Base-by-base conservation (phyloP, 2,113 vertebrate genomes). In the Microtus pennsylvanicus region DNA sequence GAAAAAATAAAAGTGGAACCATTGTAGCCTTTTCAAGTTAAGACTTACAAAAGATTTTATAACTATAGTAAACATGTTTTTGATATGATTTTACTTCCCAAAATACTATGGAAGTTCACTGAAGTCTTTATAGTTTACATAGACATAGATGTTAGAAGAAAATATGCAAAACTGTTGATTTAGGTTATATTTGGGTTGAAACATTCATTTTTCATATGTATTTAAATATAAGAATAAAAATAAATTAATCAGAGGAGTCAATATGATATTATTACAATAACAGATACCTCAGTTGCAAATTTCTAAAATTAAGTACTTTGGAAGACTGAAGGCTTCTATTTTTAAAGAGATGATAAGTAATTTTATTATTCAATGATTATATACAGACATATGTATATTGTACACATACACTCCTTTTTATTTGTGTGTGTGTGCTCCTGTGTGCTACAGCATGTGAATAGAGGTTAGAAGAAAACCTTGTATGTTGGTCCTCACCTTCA, bases 211-310 rank as follows among this genome's bases (percentile, higher is more conserved):
- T 67, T 14, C 26, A 87, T 78, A 42, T 82, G 70, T 94, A 1
- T 97, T 42, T 82, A 81, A 94, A n/a, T 96, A 94, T 87, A 33
- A 87, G 63, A 80, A 80, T 72, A 7, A 96, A 92, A 96, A 78
- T 87, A 85, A 95, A 89, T 38, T 65, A 21, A 30, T 52, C 26
- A 50, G 91, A 58, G 21, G 80, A 91, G 14, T 65, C 85, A 42
- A 65, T 76, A 55, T 17, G 58, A 65, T 85, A 82, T 14, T 21
- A 83, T 85, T 91, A 93, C 2, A 87, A 52, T 74, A 95, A 4
- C 24, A 85, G 42, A 52, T 67, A 61, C 61, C 12, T 5, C 47
- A 94, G n/a, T n/a, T 65, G 87, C 4, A 89, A 87, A 70, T 47
- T 93, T 42, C 63, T 78, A 63, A 89, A 65, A 72, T 74, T 86